phyloP scores from a whole-genome alignment of 2,888 invertebrate species.

The Alentia gelatinosa region DNA sequence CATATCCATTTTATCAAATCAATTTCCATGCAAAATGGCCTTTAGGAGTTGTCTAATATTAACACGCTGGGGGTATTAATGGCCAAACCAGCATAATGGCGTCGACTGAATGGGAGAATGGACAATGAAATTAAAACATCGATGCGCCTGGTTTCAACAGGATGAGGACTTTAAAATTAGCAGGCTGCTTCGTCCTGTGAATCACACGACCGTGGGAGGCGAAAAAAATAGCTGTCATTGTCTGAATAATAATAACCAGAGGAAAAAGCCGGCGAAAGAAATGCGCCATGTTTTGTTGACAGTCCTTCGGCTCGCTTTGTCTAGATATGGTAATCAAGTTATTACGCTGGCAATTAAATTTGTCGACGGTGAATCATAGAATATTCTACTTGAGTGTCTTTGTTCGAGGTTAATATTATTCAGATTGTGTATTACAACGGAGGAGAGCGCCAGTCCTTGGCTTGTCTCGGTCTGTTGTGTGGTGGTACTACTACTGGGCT shows the following conservation, averaged over 20 bases:
- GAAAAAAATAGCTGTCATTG: constrained; percentile 45
- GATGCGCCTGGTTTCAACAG: constrained; percentile 30
- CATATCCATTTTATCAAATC: constrained; percentile 52
- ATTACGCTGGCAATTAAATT: constrained; percentile 52
- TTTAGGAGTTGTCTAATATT: constrained; percentile 28
- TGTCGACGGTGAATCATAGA: constrained; percentile 51
- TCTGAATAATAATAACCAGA: constrained; percentile 48
- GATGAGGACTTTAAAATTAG: constrained; percentile 44
- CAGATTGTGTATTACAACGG: constrained; percentile 22
- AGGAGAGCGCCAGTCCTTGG: too few species aligned
- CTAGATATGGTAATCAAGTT: constrained; percentile 53
- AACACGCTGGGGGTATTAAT: constrained; percentile 42
- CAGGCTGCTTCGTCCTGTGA: background rate
- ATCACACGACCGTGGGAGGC: constrained; percentile 39
- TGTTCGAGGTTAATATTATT: constrained; percentile 49
- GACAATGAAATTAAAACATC: constrained; percentile 51
- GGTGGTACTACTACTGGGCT: too few species aligned
- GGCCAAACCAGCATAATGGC: constrained; percentile 44
- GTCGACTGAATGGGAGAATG: constrained; percentile 1
- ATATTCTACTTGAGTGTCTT: constrained; percentile 48
- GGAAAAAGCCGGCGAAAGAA: constrained; percentile 23
- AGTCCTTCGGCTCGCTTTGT: constrained; percentile 38
- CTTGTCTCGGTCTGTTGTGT: background rate
- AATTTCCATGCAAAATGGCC: constrained; percentile 52
- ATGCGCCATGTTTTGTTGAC: constrained; percentile 47